These are phyloP conservation scores for Molossus molossus DNA, from an alignment of 2,797 vertebrate genomes.

Conservation along the genomic window DNA sequence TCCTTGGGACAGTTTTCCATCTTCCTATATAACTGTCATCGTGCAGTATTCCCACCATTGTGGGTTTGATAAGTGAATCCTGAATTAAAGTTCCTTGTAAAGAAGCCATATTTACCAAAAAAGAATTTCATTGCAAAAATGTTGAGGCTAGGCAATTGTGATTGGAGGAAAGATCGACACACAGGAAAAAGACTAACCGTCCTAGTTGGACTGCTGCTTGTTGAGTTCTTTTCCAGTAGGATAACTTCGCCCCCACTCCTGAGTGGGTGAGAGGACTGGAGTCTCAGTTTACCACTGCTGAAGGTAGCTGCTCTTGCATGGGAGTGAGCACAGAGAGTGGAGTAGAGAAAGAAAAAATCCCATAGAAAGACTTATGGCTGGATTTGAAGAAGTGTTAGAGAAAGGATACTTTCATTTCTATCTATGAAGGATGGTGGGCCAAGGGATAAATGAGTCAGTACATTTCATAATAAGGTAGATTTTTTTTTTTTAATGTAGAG, in stretches of 20 bases:
- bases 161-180: neutral
- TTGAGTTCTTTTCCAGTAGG: neutral
- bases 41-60: neutral
- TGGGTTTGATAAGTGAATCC: conserved; percentile 15
- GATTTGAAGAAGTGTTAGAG: conserved; percentile 37
- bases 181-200: neutral
- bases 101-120: neutral
- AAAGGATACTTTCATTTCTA: neutral
- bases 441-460: neutral
- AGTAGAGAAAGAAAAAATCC: neutral
- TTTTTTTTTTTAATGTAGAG: neutral
- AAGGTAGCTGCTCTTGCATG: neutral
- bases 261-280: neutral
- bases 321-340: neutral
- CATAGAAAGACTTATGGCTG: neutral
- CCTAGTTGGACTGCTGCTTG: neutral
- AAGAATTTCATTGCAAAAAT: conserved; percentile 1
- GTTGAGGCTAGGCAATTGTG: neutral
- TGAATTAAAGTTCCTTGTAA: conserved; percentile 32
- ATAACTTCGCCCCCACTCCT: neutral
- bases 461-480: neutral
- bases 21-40: neutral
- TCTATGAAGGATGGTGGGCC: neutral
- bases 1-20: neutral
- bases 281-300: neutral